These are phyloP conservation scores for Brachypteracias leptosomus DNA, from an alignment of 2,113 vertebrate genomes.

Conservation along the genomic window DNA sequence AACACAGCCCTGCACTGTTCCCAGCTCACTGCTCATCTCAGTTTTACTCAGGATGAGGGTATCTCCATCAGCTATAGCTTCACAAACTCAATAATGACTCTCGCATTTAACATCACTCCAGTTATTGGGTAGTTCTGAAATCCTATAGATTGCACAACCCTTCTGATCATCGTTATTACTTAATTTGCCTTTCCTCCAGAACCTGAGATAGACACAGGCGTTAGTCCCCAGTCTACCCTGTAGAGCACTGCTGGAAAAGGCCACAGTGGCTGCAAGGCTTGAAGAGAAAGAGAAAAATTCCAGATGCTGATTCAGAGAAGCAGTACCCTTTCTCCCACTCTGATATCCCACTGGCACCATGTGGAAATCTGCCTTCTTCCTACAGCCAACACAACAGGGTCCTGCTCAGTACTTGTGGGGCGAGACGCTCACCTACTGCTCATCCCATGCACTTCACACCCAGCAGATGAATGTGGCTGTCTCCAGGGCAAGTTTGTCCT, in stretches of 20 bases:
- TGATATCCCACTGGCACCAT: neutral
- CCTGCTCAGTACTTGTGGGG: neutral
- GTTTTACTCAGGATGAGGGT: neutral
- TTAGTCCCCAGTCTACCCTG: rapidly evolving
- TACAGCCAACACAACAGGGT: neutral
- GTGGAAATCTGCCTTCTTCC: neutral
- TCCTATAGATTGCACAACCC: rapidly evolving
- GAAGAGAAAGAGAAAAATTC: neutral
- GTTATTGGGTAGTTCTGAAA: rapidly evolving
- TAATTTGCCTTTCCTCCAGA: neutral
- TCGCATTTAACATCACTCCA: neutral
- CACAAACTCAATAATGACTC: neutral
- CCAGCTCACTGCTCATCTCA: neutral
- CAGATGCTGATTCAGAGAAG: neutral
- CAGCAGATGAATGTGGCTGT: neutral
- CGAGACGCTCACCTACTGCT: neutral
- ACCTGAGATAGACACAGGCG: neutral
- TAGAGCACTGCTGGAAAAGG: neutral
- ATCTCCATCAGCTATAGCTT: neutral
- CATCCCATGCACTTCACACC: neutral
- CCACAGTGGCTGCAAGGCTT: neutral
- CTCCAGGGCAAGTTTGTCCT: neutral
- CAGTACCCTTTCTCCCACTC: neutral
- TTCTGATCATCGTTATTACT: rapidly evolving
- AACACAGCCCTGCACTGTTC: neutral